Percentiles rank a stretch among this genome's conserved stretches.
These are phyloP conservation scores for Spisula solida DNA, from an alignment of 2,888 invertebrate species.

Conservation along the genomic window DNA sequence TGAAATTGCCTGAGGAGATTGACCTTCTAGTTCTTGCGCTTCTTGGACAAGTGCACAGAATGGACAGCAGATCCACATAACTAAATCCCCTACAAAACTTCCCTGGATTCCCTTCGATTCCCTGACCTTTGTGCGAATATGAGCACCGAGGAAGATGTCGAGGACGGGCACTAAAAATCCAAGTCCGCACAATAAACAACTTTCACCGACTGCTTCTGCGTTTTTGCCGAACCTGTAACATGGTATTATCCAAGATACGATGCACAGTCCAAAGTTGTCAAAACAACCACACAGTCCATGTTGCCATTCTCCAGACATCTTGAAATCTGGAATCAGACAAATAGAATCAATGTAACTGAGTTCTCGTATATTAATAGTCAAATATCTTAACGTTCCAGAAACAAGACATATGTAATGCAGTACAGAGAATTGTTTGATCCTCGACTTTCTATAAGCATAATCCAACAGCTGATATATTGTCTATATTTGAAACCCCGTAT, in stretches of 20 bases:
- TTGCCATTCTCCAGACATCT: constrained; percentile 77
- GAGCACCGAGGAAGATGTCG: constrained; percentile 78
- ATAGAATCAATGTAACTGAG: not conserved
- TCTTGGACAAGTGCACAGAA: constrained; percentile 83
- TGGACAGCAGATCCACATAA: constrained; percentile 81
- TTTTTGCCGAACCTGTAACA: constrained; percentile 86
- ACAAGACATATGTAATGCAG: no score
- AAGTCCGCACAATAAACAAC: constrained; percentile 84
- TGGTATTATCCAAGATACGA: constrained; percentile 84
- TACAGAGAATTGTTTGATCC: no score
- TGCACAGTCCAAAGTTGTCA: constrained; percentile 84
- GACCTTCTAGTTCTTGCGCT: constrained; percentile 80
- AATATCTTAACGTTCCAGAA: no score
- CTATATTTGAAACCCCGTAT: no score
- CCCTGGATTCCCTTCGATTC: constrained; percentile 84
- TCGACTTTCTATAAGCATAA: no score
- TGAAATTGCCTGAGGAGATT: constrained; percentile 72
- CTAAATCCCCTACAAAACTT: constrained; percentile 79
- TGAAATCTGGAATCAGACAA: constrained; percentile 16
- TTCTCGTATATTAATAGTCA: no score
- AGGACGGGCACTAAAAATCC: constrained; percentile 80
- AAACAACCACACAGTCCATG: constrained; percentile 86
- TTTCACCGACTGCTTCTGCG: constrained; percentile 85
- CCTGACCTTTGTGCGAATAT: constrained; percentile 82
- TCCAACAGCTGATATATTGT: no score